Evolutionary conservation across 1,140 invertebrate species (phyloP).

Genomic region (Drosophila prosaltans): DNA sequence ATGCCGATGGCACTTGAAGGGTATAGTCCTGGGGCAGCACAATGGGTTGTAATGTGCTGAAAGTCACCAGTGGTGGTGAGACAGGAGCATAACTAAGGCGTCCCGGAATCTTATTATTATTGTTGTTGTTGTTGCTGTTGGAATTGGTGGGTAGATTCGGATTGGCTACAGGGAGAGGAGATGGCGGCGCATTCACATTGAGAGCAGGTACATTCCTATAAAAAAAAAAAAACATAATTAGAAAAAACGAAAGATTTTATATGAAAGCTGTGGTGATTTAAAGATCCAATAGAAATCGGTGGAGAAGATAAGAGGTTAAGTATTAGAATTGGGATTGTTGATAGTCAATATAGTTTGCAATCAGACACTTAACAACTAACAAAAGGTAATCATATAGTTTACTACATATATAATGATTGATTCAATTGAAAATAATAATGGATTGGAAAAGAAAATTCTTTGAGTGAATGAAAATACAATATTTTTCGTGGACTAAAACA

Average conservation of each 20-base stretch:
- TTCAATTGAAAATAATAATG: background rate
- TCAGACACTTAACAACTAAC: background rate
- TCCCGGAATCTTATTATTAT: constrained; percentile 25
- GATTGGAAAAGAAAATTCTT: background rate
- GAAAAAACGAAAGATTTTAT: background rate
- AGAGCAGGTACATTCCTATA: constrained; percentile 53
- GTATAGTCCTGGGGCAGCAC: constrained; percentile 55
- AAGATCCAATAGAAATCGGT: constrained; percentile 2
- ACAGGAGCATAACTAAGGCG: constrained; percentile 57
- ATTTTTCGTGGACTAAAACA: background rate
- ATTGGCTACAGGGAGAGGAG: constrained; percentile 48
- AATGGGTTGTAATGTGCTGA: constrained; percentile 62
- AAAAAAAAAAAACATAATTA: constrained; percentile 29
- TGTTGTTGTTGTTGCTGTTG: constrained; percentile 11
- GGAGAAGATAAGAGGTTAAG: background rate
- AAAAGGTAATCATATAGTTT: background rate
- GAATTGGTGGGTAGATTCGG: constrained; percentile 52
- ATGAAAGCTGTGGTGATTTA: background rate
- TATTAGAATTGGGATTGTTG: constrained; percentile 6
- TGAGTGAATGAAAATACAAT: no score
- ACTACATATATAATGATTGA: background rate
- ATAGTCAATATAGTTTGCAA: background rate
- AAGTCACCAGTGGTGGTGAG: constrained; percentile 57
- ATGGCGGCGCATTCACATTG: constrained; percentile 49
- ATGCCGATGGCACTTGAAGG: constrained; percentile 52